A percentile compares a stretch with the other conserved stretches of the same genome.
Evolutionary conservation across 23 tunicate species (phyloP).

Genomic region (Halocynthia roretzi): DNA sequence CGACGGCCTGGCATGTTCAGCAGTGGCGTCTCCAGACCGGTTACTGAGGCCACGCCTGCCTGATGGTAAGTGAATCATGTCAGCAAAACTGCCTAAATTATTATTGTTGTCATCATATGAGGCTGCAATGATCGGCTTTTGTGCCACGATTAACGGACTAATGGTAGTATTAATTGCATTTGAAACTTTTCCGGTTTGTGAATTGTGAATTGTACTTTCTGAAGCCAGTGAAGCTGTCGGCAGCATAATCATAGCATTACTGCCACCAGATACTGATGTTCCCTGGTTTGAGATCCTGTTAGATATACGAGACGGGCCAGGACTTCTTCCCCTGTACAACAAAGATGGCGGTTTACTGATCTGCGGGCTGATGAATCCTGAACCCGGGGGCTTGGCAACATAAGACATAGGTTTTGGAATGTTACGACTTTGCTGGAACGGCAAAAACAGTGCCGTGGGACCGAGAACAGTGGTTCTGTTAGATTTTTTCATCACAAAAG

Average conservation of each 20-base stretch:
- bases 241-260: background rate
- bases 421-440: background rate
- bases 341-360: conserved; percentile 58
- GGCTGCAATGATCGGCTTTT: conserved; percentile 15
- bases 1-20: conserved; percentile 11
- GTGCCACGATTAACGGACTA: conserved; percentile 13
- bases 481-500: background rate
- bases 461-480: background rate
- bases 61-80: background rate
- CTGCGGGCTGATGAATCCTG: conserved; percentile 54
- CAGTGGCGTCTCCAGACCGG: conserved; percentile 3
- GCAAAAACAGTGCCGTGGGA: background rate
- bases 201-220: background rate
- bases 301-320: background rate
- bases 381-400: conserved; percentile 1
- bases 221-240: background rate
- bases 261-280: background rate
- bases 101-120: conserved; percentile 5
- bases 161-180: background rate
- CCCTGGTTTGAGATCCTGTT: conserved; percentile 1
- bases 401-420: background rate
- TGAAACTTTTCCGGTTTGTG: background rate
- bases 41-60: background rate
- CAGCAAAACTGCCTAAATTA: background rate
- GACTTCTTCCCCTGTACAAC: conserved; percentile 36